Percentiles rank a stretch among this genome's conserved stretches.
These are phyloP conservation scores for Diabrotica balteata DNA, from an alignment of 2,888 invertebrate genomes.

Conservation along the genomic window DNA sequence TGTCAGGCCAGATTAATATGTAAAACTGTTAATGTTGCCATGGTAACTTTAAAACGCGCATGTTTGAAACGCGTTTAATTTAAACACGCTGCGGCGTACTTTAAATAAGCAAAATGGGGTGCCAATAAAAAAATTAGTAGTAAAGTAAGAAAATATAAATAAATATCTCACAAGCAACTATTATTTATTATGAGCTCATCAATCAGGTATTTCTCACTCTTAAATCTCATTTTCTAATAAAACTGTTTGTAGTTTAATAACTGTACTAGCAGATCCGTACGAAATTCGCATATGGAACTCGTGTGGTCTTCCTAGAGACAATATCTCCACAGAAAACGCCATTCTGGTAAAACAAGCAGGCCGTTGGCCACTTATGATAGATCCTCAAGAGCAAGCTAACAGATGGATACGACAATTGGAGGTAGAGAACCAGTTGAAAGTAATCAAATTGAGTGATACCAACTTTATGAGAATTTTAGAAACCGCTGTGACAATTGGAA, in stretches of 20 bases:
- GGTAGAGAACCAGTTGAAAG: constrained; percentile 72
- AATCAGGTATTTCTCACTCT: too few species aligned
- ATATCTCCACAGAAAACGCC: constrained; percentile 90
- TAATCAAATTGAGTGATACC: constrained; percentile 81
- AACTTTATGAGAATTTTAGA: constrained; percentile 81
- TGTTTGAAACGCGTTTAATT: too few species aligned
- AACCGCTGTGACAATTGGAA: constrained; percentile 82
- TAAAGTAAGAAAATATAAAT: too few species aligned
- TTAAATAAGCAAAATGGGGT: too few species aligned
- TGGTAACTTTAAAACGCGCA: too few species aligned
- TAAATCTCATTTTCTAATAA: too few species aligned
- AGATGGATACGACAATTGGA: constrained; percentile 93
- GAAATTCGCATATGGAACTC: constrained; percentile 91
- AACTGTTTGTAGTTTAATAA: constrained; percentile 67
- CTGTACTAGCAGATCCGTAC: constrained; percentile 81
- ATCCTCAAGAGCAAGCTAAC: constrained; percentile 95
- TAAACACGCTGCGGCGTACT: too few species aligned
- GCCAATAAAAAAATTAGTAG: too few species aligned
- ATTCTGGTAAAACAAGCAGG: constrained; percentile 84
- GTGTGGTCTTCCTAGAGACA: constrained; percentile 85
- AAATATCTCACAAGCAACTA: too few species aligned
- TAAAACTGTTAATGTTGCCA: too few species aligned
- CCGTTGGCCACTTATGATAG: constrained; percentile 91
- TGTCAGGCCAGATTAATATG: too few species aligned
- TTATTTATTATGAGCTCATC: too few species aligned